Evolutionary conservation across 2,888 invertebrate species (phyloP).

Genomic region (Byasa hedistus): DNA sequence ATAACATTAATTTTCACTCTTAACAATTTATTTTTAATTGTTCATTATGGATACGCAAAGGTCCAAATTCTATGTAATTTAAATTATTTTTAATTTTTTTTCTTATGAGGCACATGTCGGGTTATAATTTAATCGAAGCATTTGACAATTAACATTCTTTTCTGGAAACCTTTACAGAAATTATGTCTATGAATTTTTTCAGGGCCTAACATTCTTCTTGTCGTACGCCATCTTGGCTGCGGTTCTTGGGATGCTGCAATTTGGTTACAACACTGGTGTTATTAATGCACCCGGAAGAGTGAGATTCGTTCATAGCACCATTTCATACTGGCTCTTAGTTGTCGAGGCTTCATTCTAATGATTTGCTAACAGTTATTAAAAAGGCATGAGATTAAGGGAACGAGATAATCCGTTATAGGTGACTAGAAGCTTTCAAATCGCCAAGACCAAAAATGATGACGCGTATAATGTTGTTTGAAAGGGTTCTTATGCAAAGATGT

Average conservation of each 20-base stretch:
- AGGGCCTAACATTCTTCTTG: slow-evolving; percentile 96
- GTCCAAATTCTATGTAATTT: too few relatives aligned
- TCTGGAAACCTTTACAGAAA: not conserved
- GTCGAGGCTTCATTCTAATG: not conserved
- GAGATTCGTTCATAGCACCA: slow-evolving; percentile 42
- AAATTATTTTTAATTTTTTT: too few relatives aligned
- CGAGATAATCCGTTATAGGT: not conserved
- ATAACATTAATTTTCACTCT: too few relatives aligned
- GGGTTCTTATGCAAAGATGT: not conserved
- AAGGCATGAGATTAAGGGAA: not conserved
- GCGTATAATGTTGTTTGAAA: not conserved
- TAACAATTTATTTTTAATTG: too few relatives aligned
- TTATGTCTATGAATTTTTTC: slow-evolving; percentile 55
- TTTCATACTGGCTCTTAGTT: slow-evolving; percentile 2
- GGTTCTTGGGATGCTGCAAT: slow-evolving; percentile 96
- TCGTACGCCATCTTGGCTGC: slow-evolving; percentile 96
- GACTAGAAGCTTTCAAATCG: not conserved
- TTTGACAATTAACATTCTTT: not conserved
- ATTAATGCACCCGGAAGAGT: slow-evolving; percentile 96
- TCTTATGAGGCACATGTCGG: too few relatives aligned
- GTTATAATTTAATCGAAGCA: too few relatives aligned
- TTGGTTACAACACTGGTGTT: slow-evolving; percentile 97
- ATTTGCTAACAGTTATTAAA: not conserved
- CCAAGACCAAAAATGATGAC: not conserved
- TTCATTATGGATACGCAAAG: too few relatives aligned